Base-by-base conservation (phyloP, 2,888 invertebrate species). In the Cenopis cana region DNA sequence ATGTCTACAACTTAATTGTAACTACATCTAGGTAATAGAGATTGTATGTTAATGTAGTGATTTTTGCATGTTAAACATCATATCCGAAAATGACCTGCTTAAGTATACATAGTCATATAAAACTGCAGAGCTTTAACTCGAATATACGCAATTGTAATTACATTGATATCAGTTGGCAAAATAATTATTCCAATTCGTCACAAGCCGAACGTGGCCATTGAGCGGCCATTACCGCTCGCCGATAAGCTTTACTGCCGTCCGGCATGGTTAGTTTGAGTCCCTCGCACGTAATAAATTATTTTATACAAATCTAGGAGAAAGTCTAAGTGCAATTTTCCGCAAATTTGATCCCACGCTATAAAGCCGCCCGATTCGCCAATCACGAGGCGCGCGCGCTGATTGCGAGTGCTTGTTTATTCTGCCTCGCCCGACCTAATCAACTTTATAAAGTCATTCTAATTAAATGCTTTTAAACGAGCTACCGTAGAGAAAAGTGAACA, bases 181-280 rank as follows among this genome's bases (percentile, higher is more conserved):
- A 88, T 88, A 89, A 91, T 90, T 87, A 89, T 86, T 86, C 78
- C 78, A 80, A 88, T 89, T 88, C 86, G 87, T 87, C 88, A 85
- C 88, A 88, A 86, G 85, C 85, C 86, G 78, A 86, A 85, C 82
- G 83, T 82, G 79, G 83, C 86, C 85, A 89, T 89, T 89, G 89
- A 84, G 83, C 82, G 77, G 78, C 89, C 83, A 90, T 91, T 90
- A 90, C 90, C 88, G 87, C 78, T 82, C 82, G 82, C 78, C 87
- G 92, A 92, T 93, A 93, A 91, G 87, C 78, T 90, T 93, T 87
- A 92, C 83, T 86, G 90, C 87, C 78, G 78, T 76, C 72, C 90
- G 90, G 89, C 85, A 91, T 88, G 93, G 92, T 93, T 93, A 93
- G 93, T 93, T 93, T 89, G 88, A 89, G 74, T 80, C 83, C 86